Percentiles rank a stretch among this genome's conserved stretches.
Conservation (phyloP, 2,113 vertebrate genomes). For the Catharus bicknelli region DNA sequence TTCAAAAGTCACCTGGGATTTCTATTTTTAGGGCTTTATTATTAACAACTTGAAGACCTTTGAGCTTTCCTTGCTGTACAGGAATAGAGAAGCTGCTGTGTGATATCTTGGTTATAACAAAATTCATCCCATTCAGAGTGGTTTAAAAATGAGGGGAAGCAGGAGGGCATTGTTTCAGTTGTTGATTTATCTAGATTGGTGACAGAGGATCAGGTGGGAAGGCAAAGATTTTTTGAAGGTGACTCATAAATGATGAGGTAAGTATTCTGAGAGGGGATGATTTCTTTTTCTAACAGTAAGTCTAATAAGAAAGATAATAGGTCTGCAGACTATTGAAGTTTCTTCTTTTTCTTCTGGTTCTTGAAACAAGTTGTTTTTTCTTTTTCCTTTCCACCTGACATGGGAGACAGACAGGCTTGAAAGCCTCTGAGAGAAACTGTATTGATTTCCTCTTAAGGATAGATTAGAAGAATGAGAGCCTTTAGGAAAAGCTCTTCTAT, state of each 20-base stretch:
- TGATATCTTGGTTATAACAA: neutral
- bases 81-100: neutral
- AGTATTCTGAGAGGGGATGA: neutral
- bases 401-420: neutral
- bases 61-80: neutral
- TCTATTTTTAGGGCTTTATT: neutral
- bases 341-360: neutral
- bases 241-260: conserved; percentile 9
- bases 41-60: neutral
- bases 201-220: conserved; percentile 22
- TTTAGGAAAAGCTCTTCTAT: conserved; percentile 10
- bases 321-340: neutral
- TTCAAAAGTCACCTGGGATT: neutral
- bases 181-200: neutral
- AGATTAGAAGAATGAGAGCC: conserved; percentile 30
- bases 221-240: conserved; percentile 1
- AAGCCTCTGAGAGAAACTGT: conserved; percentile 34
- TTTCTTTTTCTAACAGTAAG: neutral
- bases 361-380: conserved; percentile 48
- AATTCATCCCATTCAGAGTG: neutral
- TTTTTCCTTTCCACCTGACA: conserved; percentile 35
- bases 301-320: neutral
- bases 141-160: neutral
- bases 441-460: conserved; percentile 60
- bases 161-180: neutral